These are phyloP conservation scores for Pangasius sanitwongsei DNA, from an alignment of 2,797 vertebrate species.

Conservation along the genomic window DNA sequence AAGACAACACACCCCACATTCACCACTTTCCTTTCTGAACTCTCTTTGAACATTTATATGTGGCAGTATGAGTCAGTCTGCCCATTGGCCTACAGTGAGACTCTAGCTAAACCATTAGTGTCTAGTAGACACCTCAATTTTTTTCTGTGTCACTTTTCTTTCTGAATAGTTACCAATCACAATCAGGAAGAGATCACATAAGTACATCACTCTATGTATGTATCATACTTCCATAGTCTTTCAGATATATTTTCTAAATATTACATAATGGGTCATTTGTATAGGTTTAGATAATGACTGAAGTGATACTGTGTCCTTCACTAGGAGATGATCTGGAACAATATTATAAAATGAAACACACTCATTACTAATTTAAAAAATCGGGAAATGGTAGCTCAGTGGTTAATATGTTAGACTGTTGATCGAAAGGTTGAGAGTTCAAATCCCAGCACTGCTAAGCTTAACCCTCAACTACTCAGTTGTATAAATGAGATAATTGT, in stretches of 20 bases:
- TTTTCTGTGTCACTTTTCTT: neutral
- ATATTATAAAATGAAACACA: neutral
- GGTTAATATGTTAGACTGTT: too few species aligned
- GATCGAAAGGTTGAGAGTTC: too few species aligned
- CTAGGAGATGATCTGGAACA: neutral
- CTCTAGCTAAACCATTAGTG: neutral
- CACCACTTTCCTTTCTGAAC: neutral
- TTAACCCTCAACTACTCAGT: too few species aligned
- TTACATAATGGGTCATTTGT: neutral
- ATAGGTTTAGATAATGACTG: neutral
- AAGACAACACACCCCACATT: neutral
- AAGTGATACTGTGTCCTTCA: neutral
- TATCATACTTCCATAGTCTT: neutral
- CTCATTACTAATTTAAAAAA: neutral
- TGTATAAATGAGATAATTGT: too few species aligned
- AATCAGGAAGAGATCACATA: neutral
- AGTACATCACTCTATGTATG: neutral
- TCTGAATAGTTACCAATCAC: neutral
- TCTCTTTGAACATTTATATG: neutral
- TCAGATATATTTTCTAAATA: neutral
- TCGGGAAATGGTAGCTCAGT: too few species aligned
- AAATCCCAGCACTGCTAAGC: too few species aligned
- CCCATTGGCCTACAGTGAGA: neutral
- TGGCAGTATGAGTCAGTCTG: neutral
- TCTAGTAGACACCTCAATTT: neutral